Base-by-base conservation (phyloP, 2,113 vertebrate species). In the Lepus americanus region DNA sequence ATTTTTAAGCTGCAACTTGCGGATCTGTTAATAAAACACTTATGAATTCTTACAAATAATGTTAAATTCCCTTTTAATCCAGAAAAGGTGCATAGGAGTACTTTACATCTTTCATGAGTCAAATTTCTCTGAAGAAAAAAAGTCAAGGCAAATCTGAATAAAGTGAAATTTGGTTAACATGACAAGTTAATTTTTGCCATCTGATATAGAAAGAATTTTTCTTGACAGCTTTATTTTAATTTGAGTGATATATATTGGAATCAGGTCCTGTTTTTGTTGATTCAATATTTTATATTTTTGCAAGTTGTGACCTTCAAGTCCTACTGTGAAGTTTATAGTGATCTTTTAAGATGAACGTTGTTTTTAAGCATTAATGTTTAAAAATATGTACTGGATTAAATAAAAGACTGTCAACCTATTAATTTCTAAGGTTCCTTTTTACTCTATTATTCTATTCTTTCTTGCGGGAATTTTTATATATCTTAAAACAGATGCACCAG, bases 401-500 rank as follows among this genome's bases (percentile, higher is more conserved):
- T 93, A 51, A 95, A 90, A 64, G 44, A 49, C 5, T 77, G 64
- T 77, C 27, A 76, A 74, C 27, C n/a, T 80, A 11, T 74, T 90
- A 81, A 86, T 94, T 87, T 92, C 44, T 85, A 83, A 97, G 53
- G 9, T 96, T 92, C 63, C 36, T 67, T 80, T 97, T 96, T 92
- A 29, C 59, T 80, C 64, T 84, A 23, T 67, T 31, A 93, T 93
- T 83, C 63, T 83, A 13, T 93, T 67, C n/a, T 77, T 92, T 67
- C 73, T 61, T 63, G 77, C 95, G 78, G 53, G 89, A 86, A 92
- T 96, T 95, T 59, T 98, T 97, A 88, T 96, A 97, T 95, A 89
- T 94, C 90, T 92, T 96, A 78, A 87, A 95, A 44, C 64, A 97
- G 86, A 96, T 98, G 97, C 98, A 98, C 97, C 98, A 98, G 98